Evolutionary conservation across 2,113 vertebrate species (phyloP).

Genomic region (Cariama cristata): DNA sequence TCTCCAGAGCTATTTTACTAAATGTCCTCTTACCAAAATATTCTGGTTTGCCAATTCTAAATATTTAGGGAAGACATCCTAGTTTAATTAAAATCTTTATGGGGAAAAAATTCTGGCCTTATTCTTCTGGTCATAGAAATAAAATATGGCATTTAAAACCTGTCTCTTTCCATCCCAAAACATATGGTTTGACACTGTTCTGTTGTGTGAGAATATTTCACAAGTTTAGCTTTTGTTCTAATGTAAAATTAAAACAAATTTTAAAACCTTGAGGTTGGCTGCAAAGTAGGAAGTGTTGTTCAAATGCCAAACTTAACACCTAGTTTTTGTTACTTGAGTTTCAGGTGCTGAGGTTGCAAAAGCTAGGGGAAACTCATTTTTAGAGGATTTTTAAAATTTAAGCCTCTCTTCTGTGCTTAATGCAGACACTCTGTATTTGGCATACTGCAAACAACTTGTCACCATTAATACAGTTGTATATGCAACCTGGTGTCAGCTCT

Average conservation of each 20-base stretch:
- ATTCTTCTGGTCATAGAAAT: background rate
- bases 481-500: too few relatives aligned
- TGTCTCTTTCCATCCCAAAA: background rate
- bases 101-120: background rate
- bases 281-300: background rate
- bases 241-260: background rate
- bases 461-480: background rate
- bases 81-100: background rate
- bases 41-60: background rate
- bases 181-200: constrained; percentile 2
- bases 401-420: background rate
- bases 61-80: background rate
- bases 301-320: constrained; percentile 11
- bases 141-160: background rate
- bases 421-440: background rate
- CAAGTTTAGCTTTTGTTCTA: constrained; percentile 11
- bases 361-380: background rate
- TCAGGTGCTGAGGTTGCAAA: constrained; percentile 28
- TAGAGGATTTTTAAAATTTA: background rate
- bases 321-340: constrained; percentile 25
- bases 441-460: background rate
- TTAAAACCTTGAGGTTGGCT: background rate
- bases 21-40: background rate
- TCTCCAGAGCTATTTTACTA: background rate
- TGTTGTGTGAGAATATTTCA: constrained; percentile 8